These are phyloP conservation scores for Formica exsecta DNA, from an alignment of 1,140 invertebrate genomes.

Conservation along the genomic window DNA sequence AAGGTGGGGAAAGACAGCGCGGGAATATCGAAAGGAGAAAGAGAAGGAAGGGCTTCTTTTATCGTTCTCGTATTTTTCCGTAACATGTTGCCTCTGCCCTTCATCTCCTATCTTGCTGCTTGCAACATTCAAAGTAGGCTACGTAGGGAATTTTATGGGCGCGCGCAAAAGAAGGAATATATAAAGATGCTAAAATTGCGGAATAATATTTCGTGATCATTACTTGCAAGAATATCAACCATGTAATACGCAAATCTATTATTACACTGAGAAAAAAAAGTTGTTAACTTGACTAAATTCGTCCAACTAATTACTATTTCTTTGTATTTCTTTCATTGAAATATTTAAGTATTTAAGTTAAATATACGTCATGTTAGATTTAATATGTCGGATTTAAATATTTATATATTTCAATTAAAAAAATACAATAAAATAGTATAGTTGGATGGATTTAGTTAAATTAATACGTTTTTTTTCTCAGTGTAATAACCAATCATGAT, in stretches of 20 bases:
- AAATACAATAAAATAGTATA: no score
- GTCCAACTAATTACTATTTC: no score
- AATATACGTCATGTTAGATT: no score
- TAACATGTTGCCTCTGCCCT: conserved; percentile 7
- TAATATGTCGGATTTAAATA: no score
- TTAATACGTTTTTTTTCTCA: no score
- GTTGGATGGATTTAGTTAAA: no score
- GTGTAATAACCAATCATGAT: neutral
- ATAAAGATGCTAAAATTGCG: neutral
- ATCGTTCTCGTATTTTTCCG: conserved; percentile 38
- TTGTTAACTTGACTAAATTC: no score
- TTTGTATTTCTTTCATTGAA: no score
- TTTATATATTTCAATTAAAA: no score
- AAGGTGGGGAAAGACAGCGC: conserved; percentile 4
- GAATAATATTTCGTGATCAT: conserved; percentile 13
- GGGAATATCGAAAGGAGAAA: neutral
- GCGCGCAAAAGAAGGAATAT: neutral
- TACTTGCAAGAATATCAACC: neutral
- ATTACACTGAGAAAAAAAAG: neutral
- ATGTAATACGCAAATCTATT: neutral
- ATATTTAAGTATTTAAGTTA: no score
- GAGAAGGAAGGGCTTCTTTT: neutral
- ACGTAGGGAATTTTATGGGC: conserved; percentile 13
- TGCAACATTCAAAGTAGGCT: conserved; percentile 20
- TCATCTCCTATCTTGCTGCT: neutral